Evolutionary conservation across 2,113 vertebrate genomes (phyloP).

Genomic region (Xenopus borealis): DNA sequence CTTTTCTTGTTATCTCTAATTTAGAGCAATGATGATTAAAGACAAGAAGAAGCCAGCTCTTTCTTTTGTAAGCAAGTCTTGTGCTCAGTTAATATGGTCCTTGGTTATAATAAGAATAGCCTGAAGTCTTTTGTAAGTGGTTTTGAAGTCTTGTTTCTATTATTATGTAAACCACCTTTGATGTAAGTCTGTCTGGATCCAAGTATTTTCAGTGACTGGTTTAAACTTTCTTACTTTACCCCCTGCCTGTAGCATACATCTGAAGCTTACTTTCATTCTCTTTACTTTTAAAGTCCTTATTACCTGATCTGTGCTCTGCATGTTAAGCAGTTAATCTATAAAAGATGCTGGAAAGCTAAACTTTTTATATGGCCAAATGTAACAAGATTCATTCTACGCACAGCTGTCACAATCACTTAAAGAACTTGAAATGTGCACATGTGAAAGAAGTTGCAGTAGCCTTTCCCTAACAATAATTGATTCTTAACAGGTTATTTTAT

Average conservation of each 20-base stretch:
- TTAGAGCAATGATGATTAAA: too few species aligned
- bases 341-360: too few species aligned
- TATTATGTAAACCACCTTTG: not conserved
- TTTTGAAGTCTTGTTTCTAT: not conserved
- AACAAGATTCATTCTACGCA: too few species aligned
- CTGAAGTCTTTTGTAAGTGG: not conserved
- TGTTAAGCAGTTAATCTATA: too few species aligned
- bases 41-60: too few species aligned
- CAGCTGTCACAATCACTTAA: too few species aligned
- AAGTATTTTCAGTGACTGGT: not conserved
- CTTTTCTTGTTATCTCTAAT: not conserved
- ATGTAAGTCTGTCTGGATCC: not conserved
- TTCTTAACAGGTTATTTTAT: too few species aligned
- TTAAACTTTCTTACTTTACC: not conserved
- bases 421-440: too few species aligned
- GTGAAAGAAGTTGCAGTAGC: too few species aligned
- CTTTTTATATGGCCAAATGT: too few species aligned
- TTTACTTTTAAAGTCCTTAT: not conserved
- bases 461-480: too few species aligned
- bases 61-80: not conserved
- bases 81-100: not conserved
- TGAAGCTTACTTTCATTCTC: not conserved
- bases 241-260: not conserved
- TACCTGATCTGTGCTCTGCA: not conserved
- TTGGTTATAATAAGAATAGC: not conserved